Evolutionary conservation across 2,888 invertebrate genomes (phyloP), one percentile per base, ranked within the genome.

Genomic region (Dryobota labecula): DNA sequence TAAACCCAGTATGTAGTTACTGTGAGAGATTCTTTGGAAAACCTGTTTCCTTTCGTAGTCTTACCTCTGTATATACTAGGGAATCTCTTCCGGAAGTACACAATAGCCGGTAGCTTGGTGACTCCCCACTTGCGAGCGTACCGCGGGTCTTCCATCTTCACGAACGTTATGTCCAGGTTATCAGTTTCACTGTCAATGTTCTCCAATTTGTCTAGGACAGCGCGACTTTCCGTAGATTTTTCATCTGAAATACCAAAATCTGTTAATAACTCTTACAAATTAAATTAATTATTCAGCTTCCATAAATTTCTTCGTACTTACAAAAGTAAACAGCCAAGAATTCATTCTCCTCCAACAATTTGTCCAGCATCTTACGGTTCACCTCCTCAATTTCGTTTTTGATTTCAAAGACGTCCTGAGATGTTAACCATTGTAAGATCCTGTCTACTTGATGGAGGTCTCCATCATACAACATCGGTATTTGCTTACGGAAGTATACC

Each of bases 361-460:
- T 99, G 90, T 99, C 99, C 88, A 99, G 96, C 98, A 99, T 99
- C 95, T 99, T 99, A 79, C 98, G 97, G 93, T 99, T 99, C 13
- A 99, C 99, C 92, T 99, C 99, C 92, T 99, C 99, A 89, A 99
- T 99, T 97, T 99, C 99, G 90, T 99, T 99, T 96, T 98, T 99
- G 67, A 99, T 98, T 94, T 99, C 99, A 94, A 99, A 99, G 67
- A 99, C 98, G 91, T 99, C 99, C 90, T 99, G 99, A 61, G 98
- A 98, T 38, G 99, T 99, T 54, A 99, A 94, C 99, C 99, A 99
- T 78, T 97, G 97, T 8, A 99, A 95, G 33, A 99, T 97, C 90
- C 97, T 97, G 65, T 98, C 98, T 49, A 98, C 98, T 92, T 99
- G 98, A 79, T 97, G 97, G 49, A 99, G 94, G 90, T 99, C 99